Evolutionary conservation across 2,888 invertebrate genomes (phyloP).

Genomic region (Nemotelus pantherinus): DNA sequence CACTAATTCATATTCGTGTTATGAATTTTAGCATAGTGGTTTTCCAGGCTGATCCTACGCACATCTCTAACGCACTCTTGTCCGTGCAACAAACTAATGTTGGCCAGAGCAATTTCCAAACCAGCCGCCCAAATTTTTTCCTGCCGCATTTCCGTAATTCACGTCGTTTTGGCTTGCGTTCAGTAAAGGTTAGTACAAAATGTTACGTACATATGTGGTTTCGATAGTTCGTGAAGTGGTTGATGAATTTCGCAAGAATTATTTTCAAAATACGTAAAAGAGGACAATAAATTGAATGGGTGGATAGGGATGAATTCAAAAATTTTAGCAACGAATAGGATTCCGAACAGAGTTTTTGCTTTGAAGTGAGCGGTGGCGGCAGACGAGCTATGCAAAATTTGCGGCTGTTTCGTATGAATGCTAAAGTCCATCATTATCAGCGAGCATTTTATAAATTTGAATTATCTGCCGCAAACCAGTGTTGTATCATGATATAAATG

Average conservation of each 20-base stretch:
- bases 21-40: constrained; percentile 16
- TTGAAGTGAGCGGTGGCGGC: no score
- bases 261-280: constrained; percentile 18
- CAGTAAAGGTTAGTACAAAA: not conserved
- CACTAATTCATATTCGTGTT: constrained; percentile 35
- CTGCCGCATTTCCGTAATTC: not conserved
- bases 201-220: constrained; percentile 25
- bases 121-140: not conserved
- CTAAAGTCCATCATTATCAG: no score
- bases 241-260: constrained; percentile 18
- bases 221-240: constrained; percentile 25
- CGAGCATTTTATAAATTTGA: no score
- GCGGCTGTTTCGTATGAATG: no score
- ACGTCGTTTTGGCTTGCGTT: not conserved
- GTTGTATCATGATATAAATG: no score
- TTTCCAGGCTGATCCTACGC: not conserved
- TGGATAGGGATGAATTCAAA: no score
- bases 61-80: not conserved
- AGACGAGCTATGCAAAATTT: no score
- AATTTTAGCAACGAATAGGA: no score
- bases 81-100: not conserved
- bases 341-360: no score
- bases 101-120: not conserved
- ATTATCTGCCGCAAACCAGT: no score
- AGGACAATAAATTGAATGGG: constrained; percentile 1